Evolutionary conservation across 2,888 invertebrate species (phyloP), one percentile per base, ranked within the genome.

Genomic region (Scaptodrosophila latifasciaeformis): DNA sequence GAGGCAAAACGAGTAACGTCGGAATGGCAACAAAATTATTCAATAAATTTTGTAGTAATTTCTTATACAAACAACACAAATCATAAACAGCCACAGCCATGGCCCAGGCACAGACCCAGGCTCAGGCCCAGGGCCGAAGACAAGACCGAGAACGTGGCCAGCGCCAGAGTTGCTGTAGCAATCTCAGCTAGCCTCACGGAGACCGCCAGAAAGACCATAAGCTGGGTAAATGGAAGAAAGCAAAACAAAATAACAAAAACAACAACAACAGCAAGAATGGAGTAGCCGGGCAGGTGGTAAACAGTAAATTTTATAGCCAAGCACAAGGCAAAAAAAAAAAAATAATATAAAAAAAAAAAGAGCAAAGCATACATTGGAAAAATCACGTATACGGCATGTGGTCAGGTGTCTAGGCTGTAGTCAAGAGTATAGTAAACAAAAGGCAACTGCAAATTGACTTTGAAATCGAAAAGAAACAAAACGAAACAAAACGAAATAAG

Each of bases 31-130:
- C 59, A 64, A 77, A 75, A 80, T 75, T 74, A 77, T 75, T 75
- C 77, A 75, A 75, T 80, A 79, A 79, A 75, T 79, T 80, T 75
- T 75, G 65, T 77, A 80, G 77, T 80, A 77, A 79, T 75, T 75
- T 75, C 77, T 65, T 77, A 55, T 59, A 50, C 77, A 75, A 79
- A 77, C 70, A 75, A 74, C 70, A 70, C 75, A 80, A 75, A 77
- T 75, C 80, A 80, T 75, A 74, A 77, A 67, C 44, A 34, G 39
- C 48, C 62, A 47, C 48, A 56, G 31, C 48, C 54, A 51, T 60
- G 63, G 58, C 63, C 57, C 56, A 49, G 37, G 31, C 34, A 47
- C 31, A 24, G 34, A 4, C 30, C 10, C 30, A 4, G n/a, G n/a
- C n/a, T n/a, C n/a, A n/a, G n/a, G n/a, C 27, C 27, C 5, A 27